These are phyloP conservation scores for Cepaea nemoralis DNA, from an alignment of 1,140 invertebrate genomes.

Conservation along the genomic window DNA sequence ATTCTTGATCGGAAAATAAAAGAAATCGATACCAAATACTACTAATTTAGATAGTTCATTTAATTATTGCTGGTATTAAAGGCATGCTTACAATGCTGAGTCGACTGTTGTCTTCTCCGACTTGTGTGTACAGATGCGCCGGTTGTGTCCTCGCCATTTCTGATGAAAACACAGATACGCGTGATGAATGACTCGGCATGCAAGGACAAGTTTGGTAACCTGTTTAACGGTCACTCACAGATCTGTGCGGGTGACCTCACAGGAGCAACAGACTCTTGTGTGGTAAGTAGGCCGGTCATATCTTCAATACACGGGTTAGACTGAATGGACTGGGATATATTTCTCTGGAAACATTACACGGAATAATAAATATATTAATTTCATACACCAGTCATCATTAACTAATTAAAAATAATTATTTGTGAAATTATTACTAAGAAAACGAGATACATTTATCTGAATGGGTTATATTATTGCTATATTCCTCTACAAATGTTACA, in stretches of 20 bases:
- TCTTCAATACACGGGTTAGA: too few relatives aligned
- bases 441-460: too few relatives aligned
- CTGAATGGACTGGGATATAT: too few relatives aligned
- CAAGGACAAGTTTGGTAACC: not conserved
- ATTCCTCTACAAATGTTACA: too few relatives aligned
- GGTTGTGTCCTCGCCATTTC: not conserved
- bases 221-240: not conserved
- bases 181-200: not conserved
- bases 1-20: not conserved
- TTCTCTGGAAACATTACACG: too few relatives aligned
- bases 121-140: not conserved
- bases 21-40: not conserved
- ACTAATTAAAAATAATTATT: too few relatives aligned
- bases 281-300: slow-evolving; percentile 26
- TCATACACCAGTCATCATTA: too few relatives aligned
- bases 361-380: too few relatives aligned
- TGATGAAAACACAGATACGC: not conserved
- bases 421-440: too few relatives aligned
- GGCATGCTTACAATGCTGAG: too few relatives aligned
- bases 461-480: too few relatives aligned
- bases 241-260: slow-evolving; percentile 26
- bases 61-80: not conserved
- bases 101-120: not conserved
- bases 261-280: slow-evolving; percentile 21
- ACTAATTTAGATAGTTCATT: not conserved